These are phyloP conservation scores for Danio kyathit DNA, from an alignment of 2,797 vertebrate species.

Conservation along the genomic window DNA sequence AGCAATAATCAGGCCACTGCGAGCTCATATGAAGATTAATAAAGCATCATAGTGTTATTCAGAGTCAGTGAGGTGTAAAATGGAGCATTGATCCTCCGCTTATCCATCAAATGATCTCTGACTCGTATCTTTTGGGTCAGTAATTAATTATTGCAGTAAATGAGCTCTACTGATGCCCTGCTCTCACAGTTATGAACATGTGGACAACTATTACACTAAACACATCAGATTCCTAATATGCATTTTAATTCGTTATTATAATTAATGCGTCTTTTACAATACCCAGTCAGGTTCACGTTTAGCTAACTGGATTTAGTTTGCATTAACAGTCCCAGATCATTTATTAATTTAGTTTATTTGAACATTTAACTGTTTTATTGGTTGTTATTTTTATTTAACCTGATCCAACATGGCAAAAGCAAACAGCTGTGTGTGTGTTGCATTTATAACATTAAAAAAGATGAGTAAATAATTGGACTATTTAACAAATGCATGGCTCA, in stretches of 20 bases:
- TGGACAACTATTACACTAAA: background rate
- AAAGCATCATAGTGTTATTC: background rate
- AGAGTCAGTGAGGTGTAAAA: constrained; percentile 9
- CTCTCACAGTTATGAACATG: background rate
- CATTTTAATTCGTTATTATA: background rate
- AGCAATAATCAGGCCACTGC: background rate
- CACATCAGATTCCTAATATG: background rate
- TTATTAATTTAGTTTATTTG: too few species aligned
- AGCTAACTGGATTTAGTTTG: too few species aligned
- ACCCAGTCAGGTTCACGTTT: too few species aligned
- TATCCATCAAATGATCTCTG: constrained; percentile 9
- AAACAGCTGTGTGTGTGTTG: too few species aligned
- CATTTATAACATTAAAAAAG: too few species aligned
- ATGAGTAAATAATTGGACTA: too few species aligned
- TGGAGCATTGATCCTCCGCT: constrained; percentile 1
- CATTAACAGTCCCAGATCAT: too few species aligned
- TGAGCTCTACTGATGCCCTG: background rate
- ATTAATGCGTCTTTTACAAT: too few species aligned
- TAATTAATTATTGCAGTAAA: background rate
- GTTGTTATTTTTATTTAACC: too few species aligned
- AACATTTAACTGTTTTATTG: too few species aligned
- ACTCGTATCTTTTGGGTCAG: background rate
- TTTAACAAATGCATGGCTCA: too few species aligned
- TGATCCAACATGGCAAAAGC: too few species aligned
- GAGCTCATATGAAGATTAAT: constrained; percentile 12